Percentiles rank a stretch among this genome's conserved stretches.
These are phyloP conservation scores for Isoperla grammatica DNA, from an alignment of 2,888 invertebrate genomes.

Conservation along the genomic window DNA sequence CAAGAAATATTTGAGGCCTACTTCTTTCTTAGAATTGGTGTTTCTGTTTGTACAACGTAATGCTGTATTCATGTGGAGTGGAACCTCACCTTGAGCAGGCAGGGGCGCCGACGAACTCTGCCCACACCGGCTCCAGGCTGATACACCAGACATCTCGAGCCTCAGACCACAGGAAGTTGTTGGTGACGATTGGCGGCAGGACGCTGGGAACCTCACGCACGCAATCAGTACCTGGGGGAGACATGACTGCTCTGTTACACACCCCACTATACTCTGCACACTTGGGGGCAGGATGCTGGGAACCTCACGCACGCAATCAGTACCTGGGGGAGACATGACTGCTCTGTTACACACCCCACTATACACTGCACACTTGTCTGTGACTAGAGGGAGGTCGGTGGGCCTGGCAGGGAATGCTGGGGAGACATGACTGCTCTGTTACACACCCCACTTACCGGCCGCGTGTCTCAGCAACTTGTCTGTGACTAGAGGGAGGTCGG, in stretches of 20 bases:
- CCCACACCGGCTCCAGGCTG: slow-evolving; percentile 85
- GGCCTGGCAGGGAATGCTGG: too few species aligned
- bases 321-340: too few species aligned
- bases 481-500: slow-evolving; percentile 70
- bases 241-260: slow-evolving; percentile 13
- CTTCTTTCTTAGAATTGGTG: too few species aligned
- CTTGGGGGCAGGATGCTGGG: slow-evolving; percentile 35
- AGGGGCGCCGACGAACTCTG: slow-evolving; percentile 81
- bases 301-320: slow-evolving; percentile 44
- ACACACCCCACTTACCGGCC: slow-evolving; percentile 46
- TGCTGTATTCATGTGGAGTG: too few species aligned
- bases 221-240: slow-evolving; percentile 46
- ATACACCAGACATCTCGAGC: slow-evolving; percentile 84
- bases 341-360: too few species aligned
- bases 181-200: slow-evolving; percentile 38
- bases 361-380: too few species aligned
- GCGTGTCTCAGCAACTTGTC: slow-evolving; percentile 75
- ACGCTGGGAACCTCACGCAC: slow-evolving; percentile 37
- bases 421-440: too few species aligned
- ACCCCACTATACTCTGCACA: slow-evolving; percentile 31
- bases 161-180: slow-evolving; percentile 68
- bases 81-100: slow-evolving; percentile 48
- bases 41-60: too few species aligned
- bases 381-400: too few species aligned
- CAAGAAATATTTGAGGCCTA: too few species aligned